These are phyloP conservation scores for Nephila pilipes DNA, from an alignment of 1,140 invertebrate genomes.

Conservation along the genomic window DNA sequence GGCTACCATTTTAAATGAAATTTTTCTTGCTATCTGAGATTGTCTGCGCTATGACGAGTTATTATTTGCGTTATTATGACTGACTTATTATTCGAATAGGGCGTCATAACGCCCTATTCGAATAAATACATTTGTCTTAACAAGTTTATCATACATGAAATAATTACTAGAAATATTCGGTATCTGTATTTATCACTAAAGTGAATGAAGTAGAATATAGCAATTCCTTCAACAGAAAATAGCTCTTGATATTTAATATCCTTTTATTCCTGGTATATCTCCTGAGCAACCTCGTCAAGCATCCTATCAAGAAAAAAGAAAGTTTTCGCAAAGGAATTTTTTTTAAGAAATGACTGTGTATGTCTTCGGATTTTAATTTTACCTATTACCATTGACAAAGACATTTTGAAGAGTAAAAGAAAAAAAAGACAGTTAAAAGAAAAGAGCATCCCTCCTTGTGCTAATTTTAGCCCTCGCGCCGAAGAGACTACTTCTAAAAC, in stretches of 20 bases:
- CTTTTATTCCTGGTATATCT: background rate
- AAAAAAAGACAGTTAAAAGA: background rate
- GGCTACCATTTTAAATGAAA: no score
- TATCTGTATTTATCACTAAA: background rate
- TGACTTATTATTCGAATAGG: no score
- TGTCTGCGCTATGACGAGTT: no score
- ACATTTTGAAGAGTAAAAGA: background rate
- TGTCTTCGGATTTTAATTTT: background rate
- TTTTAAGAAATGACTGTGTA: background rate
- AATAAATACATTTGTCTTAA: no score
- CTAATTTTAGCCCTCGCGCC: background rate
- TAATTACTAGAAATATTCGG: background rate
- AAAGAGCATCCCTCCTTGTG: background rate
- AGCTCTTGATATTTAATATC: background rate
- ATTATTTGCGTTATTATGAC: no score
- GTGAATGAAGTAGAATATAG: background rate
- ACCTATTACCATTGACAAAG: background rate
- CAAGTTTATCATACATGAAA: no score
- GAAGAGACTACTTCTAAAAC: background rate
- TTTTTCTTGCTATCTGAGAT: no score
- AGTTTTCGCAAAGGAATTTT: conserved; percentile 15
- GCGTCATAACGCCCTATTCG: no score
- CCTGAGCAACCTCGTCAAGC: background rate
- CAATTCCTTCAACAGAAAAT: background rate
- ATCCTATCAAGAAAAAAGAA: background rate